Evolutionary conservation across 1,140 invertebrate genomes (phyloP).

Genomic region (Paraescarpia echinospica): DNA sequence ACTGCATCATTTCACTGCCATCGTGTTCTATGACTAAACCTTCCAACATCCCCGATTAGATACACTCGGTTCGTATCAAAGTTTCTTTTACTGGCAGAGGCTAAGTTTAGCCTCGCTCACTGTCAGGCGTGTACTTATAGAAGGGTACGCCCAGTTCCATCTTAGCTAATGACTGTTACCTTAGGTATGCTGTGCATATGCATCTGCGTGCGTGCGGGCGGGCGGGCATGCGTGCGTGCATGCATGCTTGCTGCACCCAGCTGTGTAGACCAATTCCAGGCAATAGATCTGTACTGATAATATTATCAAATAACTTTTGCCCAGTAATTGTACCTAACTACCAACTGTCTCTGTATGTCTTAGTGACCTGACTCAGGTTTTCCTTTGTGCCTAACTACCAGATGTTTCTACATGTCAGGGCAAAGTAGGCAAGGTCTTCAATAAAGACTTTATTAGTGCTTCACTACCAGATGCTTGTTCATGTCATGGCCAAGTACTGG

Average conservation of each 20-base stretch:
- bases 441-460: not conserved
- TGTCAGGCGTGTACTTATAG: not conserved
- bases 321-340: too few species aligned
- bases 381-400: not conserved
- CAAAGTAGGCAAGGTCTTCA: too few species aligned
- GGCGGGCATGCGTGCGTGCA: not conserved
- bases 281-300: too few species aligned
- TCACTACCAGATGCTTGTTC: not conserved
- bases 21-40: too few species aligned
- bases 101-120: not conserved
- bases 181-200: not conserved
- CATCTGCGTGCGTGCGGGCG: not conserved
- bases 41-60: too few species aligned
- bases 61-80: too few species aligned
- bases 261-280: too few species aligned
- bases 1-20: too few species aligned
- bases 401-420: too few species aligned
- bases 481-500: not conserved
- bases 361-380: not conserved
- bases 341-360: too few species aligned
- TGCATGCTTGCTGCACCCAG: not conserved
- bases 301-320: too few species aligned
- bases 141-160: not conserved
- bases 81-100: too few species aligned
- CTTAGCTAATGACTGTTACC: not conserved